Conservation (phyloP, 2,113 vertebrate species). For the Osmerus mordax region DNA sequence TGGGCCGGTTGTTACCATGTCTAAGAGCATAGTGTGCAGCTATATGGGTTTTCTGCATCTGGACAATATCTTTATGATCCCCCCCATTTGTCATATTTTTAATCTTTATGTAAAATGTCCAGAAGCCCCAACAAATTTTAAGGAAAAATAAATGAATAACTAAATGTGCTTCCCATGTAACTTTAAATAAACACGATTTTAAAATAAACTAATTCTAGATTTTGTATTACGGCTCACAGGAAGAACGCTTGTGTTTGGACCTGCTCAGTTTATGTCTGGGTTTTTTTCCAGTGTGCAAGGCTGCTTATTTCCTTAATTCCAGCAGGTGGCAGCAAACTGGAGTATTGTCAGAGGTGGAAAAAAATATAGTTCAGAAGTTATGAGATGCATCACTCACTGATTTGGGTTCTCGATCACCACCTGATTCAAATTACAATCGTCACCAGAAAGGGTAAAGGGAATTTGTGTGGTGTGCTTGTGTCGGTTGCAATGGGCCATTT, state of each 20-base stretch:
- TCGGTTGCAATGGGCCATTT: no score
- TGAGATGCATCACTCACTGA: not conserved
- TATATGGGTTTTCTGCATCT: constrained; percentile 38
- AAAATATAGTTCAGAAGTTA: not conserved
- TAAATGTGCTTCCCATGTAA: constrained; percentile 73
- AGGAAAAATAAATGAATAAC: constrained; percentile 44
- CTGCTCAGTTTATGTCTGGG: not conserved
- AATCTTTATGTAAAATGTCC: constrained; percentile 38
- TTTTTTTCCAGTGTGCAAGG: not conserved
- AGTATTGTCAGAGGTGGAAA: not conserved
- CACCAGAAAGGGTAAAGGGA: no score
- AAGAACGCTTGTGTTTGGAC: no score
- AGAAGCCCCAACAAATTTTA: constrained; percentile 48
- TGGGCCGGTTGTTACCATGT: constrained; percentile 24
- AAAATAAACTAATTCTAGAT: not conserved
- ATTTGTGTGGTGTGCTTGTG: no score
- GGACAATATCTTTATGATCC: constrained; percentile 53
- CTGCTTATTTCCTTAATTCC: not conserved
- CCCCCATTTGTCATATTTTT: constrained; percentile 58
- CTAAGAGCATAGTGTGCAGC: no score
- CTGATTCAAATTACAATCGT: no score
- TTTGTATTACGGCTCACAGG: not conserved
- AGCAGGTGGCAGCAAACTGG: not conserved
- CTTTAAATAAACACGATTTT: constrained; percentile 58
- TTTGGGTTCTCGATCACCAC: not conserved